These are phyloP conservation scores for Spisula subtruncata DNA, from an alignment of 2,888 invertebrate species.

Conservation along the genomic window DNA sequence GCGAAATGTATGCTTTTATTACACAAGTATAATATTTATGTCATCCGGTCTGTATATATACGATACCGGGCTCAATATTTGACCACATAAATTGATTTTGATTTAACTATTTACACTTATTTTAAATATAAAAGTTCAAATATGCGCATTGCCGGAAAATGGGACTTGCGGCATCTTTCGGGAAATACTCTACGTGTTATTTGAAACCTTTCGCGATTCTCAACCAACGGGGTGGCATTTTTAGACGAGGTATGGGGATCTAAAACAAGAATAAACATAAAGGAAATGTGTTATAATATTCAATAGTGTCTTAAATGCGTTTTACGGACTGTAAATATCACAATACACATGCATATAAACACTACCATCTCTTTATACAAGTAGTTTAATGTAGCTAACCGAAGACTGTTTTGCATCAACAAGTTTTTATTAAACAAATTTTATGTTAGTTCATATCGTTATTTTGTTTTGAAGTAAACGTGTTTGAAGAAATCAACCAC, in stretches of 20 bases:
- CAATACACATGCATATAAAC: background rate
- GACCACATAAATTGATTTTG: too few species aligned
- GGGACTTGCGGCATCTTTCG: too few species aligned
- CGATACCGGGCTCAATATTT: too few species aligned
- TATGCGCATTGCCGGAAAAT: too few species aligned
- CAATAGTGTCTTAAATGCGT: background rate
- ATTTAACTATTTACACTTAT: too few species aligned
- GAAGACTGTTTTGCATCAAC: constrained; percentile 14
- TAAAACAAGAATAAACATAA: background rate
- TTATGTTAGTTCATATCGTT: constrained; percentile 21
- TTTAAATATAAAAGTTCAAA: too few species aligned
- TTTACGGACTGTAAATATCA: background rate
- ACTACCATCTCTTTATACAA: background rate
- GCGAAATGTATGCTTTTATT: too few species aligned
- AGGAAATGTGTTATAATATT: background rate
- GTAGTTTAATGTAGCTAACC: background rate
- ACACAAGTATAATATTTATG: too few species aligned
- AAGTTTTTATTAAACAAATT: constrained; percentile 22
- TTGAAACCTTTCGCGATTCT: background rate
- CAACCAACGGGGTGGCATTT: constrained; percentile 5
- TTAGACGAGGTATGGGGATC: background rate
- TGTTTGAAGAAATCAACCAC: constrained; percentile 21
- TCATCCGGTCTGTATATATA: too few species aligned
- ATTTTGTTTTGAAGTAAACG: constrained; percentile 19
- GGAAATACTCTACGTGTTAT: too few species aligned